Evolutionary conservation across 2,888 invertebrate genomes (phyloP), one percentile per base, ranked within the genome.

Genomic region (Oligia fasciuncula): DNA sequence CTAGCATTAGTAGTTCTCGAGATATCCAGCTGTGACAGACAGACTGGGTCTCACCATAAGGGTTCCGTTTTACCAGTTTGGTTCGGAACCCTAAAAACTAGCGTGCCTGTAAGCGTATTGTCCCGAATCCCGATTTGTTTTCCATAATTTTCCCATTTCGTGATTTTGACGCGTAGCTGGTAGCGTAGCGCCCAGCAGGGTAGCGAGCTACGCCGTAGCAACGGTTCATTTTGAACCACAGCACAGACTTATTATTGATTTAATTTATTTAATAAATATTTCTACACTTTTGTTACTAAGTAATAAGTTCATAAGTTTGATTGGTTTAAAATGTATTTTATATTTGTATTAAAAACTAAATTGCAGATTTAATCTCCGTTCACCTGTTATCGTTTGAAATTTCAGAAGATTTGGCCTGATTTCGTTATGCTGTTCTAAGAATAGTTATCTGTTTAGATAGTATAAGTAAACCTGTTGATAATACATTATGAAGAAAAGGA

Each of bases 151-250:
- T 46, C 8, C 17, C 46, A 14, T 23, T 46, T 76, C n/a, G 60
- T 19, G 40, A 73, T 43, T 51, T 51, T 29, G 62, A 19, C 29
- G 19, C 51, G 43, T 54, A 69, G 69, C 9, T 19, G 13, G n/a
- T 19, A 13, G 40, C 51, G 68, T 68, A 67, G 67, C 40, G 35
- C 29, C n/a, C 35, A 13, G 35, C 46, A 35, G 35, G 49, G 40
- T 76, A 63, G 62, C 75, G 63, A 75, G 75, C 77, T 67, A 77
- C 77, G 77, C 70, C 63, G n/a, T 63, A 70, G 62, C 62, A 35
- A 17, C 4, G 35, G 13, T 51, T 29, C 13, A 51, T 43, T 40
- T 69, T 46, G 35, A 35, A 35, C 35, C 35, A 35, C 35, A 35
- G 35, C 35, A 35, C 35, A 35, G 35, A 35, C 35, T 35, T 35